phyloP scores from a whole-genome alignment of 2,888 invertebrate species.

The Tipula confusa region DNA sequence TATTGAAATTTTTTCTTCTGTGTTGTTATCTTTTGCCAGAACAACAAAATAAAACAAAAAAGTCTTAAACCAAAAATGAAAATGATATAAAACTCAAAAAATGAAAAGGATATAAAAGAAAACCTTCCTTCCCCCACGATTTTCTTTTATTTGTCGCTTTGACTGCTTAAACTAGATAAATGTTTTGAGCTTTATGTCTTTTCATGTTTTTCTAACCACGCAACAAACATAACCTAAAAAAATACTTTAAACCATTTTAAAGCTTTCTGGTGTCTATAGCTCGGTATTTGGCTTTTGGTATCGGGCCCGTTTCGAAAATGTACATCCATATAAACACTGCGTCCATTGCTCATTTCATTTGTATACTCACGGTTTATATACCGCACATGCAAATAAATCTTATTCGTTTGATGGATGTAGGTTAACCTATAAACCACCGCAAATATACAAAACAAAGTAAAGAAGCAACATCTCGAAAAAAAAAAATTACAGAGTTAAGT shows the following conservation, averaged over 20 bases:
- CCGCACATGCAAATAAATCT: background rate
- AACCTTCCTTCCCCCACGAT: background rate
- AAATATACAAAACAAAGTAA: background rate
- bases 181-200: conserved; percentile 12
- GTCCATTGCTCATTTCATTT: too few relatives aligned
- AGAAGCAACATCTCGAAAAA: background rate
- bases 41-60: background rate
- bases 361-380: too few relatives aligned
- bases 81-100: background rate
- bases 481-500: conserved; percentile 4
- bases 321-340: too few relatives aligned
- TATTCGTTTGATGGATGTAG: background rate
- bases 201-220: background rate
- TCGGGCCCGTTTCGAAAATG: too few relatives aligned
- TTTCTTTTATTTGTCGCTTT: background rate
- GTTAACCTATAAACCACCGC: background rate
- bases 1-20: background rate
- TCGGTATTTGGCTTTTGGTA: too few relatives aligned
- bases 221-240: background rate
- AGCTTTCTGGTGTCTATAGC: too few relatives aligned
- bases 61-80: background rate
- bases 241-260: background rate
- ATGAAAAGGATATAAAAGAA: background rate
- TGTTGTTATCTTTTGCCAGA: background rate
- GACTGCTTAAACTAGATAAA: conserved; percentile 3